Base-by-base conservation (phyloP, 1,140 invertebrate genomes). In the Cyclargus thomasi region DNA sequence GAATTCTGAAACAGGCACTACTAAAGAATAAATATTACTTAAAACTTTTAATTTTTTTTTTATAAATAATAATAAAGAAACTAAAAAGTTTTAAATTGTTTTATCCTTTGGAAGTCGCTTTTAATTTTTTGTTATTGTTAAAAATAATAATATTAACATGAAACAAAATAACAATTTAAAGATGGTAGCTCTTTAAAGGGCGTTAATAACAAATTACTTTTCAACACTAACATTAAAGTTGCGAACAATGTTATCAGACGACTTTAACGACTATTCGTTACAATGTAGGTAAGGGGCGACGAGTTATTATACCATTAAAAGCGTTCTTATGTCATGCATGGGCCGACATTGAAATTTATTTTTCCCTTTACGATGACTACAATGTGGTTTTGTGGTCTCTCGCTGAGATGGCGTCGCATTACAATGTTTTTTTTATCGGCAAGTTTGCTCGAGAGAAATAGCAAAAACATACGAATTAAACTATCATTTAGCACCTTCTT, bases 331-430 rank as follows among this genome's bases (percentile, higher is more conserved):
- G 70, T 65, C 70, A 74, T 72, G 74, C 68, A 69, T 68, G 65
- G 73, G 72, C 70, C 71, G 67, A 65, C 62, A 63, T 68, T 73
- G 71, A 70, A 75, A 76, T 78, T 73, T 76, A 76, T 76, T 73
- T n/a, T 69, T 63, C 72, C 63, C 70, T 74, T 76, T 70, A 76
- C 74, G 71, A 68, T 65, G 35, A 22, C 72, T 67, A 74, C 76
- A 78, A 65, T 73, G 75, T 77, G 63, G 70, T 59, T 73, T 66
- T 68, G 68, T 71, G 63, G 69, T 64, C 63, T 68, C 67, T 73
- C 67, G 62, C 35, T 68, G 53, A 53, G 11, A 65, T 53, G 29
- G 36, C 57, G 29, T 70, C 65, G 21, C 21, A 64, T 63, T 70
- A 67, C 62, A 69, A 69, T 67, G 67, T 67, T 68, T 11, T 59